Evolutionary conservation across 1,140 invertebrate genomes (phyloP), one percentile per base, ranked within the genome.

Genomic region (Ostrea edulis): DNA sequence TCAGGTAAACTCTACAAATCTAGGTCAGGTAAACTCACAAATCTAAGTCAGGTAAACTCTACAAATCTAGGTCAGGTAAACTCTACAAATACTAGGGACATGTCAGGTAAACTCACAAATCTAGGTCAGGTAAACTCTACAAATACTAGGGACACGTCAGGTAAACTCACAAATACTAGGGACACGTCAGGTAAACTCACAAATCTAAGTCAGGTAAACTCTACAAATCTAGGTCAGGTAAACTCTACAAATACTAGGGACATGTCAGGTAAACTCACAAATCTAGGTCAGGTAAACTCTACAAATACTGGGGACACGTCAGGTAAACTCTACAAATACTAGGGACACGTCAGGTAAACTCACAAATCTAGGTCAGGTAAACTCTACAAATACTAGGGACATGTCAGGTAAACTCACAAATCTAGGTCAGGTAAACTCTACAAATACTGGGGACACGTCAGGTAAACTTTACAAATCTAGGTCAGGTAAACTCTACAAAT

Each of bases 381-480:
- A 97, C 0, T 96, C 96, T 84, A 96, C 97, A 87, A 58, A 96
- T 98, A 77, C 95, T 97, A 0, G 93, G 95, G 68, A 96, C 96
- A 22, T 20, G 14, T 62, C 55, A 20, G 55, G 55, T 58, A 58
- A 58, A 58, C 35, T 44, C 35, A 44, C 35, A 2, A 44, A 2
- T 5, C 35, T 44, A 44, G 2, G 35, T 44, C 35, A 44, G 35
- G 5, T 44, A 44, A 44, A 2, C 2, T 44, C 35, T 2, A 44
- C 35, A 44, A 44, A 44, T n/a, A n/a, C 35, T 44, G 5, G 5
- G 35, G 35, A 5, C 1, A 44, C 5, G 35, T 44, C 35, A 44
- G 35, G 0, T 97, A 97, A 90, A 97, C 97, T 0, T 96, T 96
- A 84, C 96, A 97, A 87, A 96, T 98, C 81, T 95, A 97, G 1